A percentile compares a stretch with the other conserved stretches of the same genome.
Conservation (phyloP, 2,113 vertebrate species). For the Cyprinodon brontotheroides region DNA sequence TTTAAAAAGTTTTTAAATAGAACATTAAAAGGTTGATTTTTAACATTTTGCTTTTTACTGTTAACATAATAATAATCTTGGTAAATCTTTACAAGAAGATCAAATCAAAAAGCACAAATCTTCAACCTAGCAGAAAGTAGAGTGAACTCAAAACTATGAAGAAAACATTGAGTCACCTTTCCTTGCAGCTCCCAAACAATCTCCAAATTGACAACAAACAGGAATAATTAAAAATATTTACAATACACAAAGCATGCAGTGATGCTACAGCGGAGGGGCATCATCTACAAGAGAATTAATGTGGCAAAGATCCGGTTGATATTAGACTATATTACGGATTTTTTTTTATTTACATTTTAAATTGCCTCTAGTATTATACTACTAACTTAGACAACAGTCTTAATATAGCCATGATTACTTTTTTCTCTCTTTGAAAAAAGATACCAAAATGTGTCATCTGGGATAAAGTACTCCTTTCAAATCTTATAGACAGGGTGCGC, state of each 20-base stretch:
- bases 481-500: too few species aligned
- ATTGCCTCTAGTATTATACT: not conserved
- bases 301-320: not conserved
- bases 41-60: not conserved
- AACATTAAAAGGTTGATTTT: too few species aligned
- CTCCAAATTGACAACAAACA: not conserved
- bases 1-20: too few species aligned
- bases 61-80: not conserved
- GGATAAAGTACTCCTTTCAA: too few species aligned
- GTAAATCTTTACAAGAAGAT: not conserved
- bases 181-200: not conserved
- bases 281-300: not conserved
- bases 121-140: too few species aligned
- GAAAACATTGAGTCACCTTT: not conserved
- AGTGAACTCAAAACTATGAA: not conserved
- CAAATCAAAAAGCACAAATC: constrained; percentile 1
- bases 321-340: not conserved
- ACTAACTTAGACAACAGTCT: not conserved
- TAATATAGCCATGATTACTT: not conserved
- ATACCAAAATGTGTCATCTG: too few species aligned
- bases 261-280: not conserved
- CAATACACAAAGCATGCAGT: not conserved
- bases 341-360: not conserved
- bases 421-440: too few species aligned
- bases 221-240: not conserved